phyloP scores from a whole-genome alignment of 2,797 vertebrate genomes.

The Muscicapa comitata region DNA sequence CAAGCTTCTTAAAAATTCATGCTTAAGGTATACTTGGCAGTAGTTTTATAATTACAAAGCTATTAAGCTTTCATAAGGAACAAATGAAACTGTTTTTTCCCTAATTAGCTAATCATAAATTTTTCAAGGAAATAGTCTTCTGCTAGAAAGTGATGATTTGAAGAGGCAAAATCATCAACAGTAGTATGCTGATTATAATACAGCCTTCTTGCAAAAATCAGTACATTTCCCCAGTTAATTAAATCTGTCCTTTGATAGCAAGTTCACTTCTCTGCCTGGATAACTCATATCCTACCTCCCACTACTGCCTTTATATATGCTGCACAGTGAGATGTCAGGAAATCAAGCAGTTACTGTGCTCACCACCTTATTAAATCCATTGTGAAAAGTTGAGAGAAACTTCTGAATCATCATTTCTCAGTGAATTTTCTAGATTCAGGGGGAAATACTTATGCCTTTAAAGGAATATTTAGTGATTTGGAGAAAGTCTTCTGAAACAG shows the following conservation, averaged over 20 bases:
- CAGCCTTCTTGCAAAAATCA: background rate
- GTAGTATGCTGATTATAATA: background rate
- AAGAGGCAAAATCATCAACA: background rate
- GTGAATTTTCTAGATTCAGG: background rate
- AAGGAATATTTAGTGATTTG: background rate
- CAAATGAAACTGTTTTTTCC: background rate
- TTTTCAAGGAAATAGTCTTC: conserved; percentile 7
- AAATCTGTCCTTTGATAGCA: background rate
- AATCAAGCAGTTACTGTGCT: background rate
- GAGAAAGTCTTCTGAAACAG: background rate
- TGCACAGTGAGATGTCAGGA: background rate
- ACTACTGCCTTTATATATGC: background rate
- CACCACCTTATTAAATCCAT: background rate
- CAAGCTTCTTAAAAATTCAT: conserved; percentile 2
- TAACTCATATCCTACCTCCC: background rate
- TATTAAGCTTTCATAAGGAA: background rate
- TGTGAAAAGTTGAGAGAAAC: background rate
- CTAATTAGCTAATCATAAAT: conserved; percentile 5
- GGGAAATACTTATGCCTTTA: background rate
- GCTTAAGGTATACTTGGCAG: conserved; percentile 9
- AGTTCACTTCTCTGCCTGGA: background rate
- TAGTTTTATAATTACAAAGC: conserved; percentile 17
- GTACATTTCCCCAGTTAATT: background rate
- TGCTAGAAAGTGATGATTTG: background rate
- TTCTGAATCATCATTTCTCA: background rate